Evolutionary conservation across 2,888 invertebrate species (phyloP).

Genomic region (Plemyria rubiginata): DNA sequence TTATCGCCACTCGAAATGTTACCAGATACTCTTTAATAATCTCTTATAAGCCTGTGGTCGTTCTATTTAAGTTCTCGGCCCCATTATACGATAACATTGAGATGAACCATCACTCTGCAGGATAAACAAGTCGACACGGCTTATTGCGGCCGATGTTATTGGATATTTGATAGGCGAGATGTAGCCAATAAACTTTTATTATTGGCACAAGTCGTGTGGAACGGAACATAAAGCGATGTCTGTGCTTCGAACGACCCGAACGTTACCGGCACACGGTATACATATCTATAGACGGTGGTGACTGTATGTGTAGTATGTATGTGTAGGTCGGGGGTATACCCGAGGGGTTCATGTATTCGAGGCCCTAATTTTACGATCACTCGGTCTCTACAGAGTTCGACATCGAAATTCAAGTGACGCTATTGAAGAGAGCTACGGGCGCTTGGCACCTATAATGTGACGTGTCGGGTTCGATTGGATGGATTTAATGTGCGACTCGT

Average conservation of each 20-base stretch:
- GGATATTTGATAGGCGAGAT: slow-evolving; percentile 73
- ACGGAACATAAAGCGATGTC: slow-evolving; percentile 54
- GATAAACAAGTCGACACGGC: slow-evolving; percentile 63
- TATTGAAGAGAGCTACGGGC: slow-evolving; percentile 68
- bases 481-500: slow-evolving; percentile 71
- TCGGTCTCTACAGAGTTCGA: slow-evolving; percentile 68
- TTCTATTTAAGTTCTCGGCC: slow-evolving; percentile 51
- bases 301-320: slow-evolving; percentile 20
- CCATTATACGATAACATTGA: slow-evolving; percentile 61
- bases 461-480: slow-evolving; percentile 77
- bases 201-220: slow-evolving; percentile 66
- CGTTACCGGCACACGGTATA: slow-evolving; percentile 39
- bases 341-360: slow-evolving; percentile 51
- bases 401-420: slow-evolving; percentile 79
- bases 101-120: slow-evolving; percentile 55
- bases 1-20: slow-evolving; percentile 51
- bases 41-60: slow-evolving; percentile 44
- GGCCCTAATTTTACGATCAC: slow-evolving; percentile 78
- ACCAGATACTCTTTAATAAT: slow-evolving; percentile 55
- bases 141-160: slow-evolving; percentile 68
- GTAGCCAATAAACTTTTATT: slow-evolving; percentile 76
- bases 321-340: slow-evolving; percentile 29
- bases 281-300: slow-evolving; percentile 30
- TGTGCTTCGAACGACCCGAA: slow-evolving; percentile 40
- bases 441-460: slow-evolving; percentile 68